A percentile compares a stretch with the other conserved stretches of the same genome.
Conservation (phyloP, 2,113 vertebrate species). For the Oryzias celebensis region DNA sequence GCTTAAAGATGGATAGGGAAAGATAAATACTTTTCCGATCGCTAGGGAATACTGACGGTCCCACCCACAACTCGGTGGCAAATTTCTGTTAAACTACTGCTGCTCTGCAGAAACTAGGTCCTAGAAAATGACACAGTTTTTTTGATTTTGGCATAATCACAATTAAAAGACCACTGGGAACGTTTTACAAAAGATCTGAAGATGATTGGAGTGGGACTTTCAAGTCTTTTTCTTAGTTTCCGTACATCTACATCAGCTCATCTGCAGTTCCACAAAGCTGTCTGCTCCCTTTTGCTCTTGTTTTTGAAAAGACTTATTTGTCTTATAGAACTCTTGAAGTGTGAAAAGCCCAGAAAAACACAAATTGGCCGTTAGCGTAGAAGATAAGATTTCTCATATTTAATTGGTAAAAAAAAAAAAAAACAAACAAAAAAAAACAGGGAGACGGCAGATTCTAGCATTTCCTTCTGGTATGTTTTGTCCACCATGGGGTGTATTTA, state of each 20-base stretch:
- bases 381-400: constrained; percentile 75
- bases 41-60: too few species aligned
- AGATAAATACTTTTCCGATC: too few species aligned
- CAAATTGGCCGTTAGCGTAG: constrained; percentile 64
- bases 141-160: too few species aligned
- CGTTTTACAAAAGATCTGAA: too few species aligned
- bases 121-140: too few species aligned
- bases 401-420: constrained; percentile 70
- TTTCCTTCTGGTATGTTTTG: constrained; percentile 61
- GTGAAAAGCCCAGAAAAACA: constrained; percentile 65
- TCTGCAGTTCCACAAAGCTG: constrained; percentile 8
- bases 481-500: constrained; percentile 73
- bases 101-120: too few species aligned
- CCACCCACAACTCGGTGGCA: too few species aligned
- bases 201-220: too few species aligned
- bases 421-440: constrained; percentile 37
- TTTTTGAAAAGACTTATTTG: constrained; percentile 35
- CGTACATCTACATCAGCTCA: constrained; percentile 22
- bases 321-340: constrained; percentile 62
- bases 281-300: constrained; percentile 26
- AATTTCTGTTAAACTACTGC: too few species aligned
- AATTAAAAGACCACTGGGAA: too few species aligned
- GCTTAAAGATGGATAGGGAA: too few species aligned
- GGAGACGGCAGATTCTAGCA: constrained; percentile 53
- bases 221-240: constrained; percentile 1